Evolutionary conservation across 2,797 vertebrate species (phyloP).

Genomic region (Channallabes apus): DNA sequence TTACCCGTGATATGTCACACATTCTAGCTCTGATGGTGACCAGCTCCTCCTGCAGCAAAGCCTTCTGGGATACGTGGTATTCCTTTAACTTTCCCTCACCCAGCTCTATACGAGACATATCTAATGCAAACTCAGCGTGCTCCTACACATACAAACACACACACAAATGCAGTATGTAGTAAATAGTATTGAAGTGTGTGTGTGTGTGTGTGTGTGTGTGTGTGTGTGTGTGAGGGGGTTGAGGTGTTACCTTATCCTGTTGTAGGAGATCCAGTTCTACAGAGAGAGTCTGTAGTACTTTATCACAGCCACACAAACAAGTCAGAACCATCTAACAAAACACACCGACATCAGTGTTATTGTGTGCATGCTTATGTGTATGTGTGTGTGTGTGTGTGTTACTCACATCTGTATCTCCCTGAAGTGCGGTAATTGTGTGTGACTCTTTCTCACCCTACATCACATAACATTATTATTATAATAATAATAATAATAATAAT

Average conservation of each 20-base stretch:
- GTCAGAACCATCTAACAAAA: slow-evolving; percentile 80
- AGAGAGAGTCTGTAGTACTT: slow-evolving; percentile 80
- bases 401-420: slow-evolving; percentile 77
- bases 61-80: slow-evolving; percentile 78
- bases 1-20: slow-evolving; percentile 82
- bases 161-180: not conserved
- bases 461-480: not conserved
- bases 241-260: slow-evolving; percentile 81
- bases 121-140: slow-evolving; percentile 81
- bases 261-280: slow-evolving; percentile 79
- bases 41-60: slow-evolving; percentile 86
- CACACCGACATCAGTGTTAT: not conserved
- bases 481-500: not conserved
- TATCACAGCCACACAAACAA: slow-evolving; percentile 87
- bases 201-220: not conserved
- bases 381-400: not conserved
- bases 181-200: not conserved
- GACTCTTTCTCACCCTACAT: slow-evolving; percentile 57
- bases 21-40: slow-evolving; percentile 84
- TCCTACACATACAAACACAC: slow-evolving; percentile 68
- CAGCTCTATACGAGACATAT: slow-evolving; percentile 80
- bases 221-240: too few species aligned
- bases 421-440: slow-evolving; percentile 66
- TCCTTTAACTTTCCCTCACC: slow-evolving; percentile 74
- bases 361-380: not conserved